These are phyloP conservation scores for Drusus annulatus DNA, from an alignment of 1,140 invertebrate species.

Conservation along the genomic window DNA sequence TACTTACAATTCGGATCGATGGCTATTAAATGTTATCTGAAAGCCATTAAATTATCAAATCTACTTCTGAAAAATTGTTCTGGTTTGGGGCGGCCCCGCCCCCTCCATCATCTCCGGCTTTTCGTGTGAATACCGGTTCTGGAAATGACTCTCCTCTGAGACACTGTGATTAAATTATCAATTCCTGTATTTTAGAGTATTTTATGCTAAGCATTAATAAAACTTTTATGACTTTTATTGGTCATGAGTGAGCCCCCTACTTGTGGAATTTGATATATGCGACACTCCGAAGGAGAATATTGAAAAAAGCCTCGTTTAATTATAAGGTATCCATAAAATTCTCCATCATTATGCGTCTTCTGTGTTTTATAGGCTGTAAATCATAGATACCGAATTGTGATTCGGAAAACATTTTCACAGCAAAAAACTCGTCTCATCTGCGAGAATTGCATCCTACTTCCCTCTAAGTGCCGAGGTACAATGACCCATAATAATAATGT, in stretches of 20 bases:
- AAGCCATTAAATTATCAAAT: slow-evolving; percentile 51
- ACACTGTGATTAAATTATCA: slow-evolving; percentile 42
- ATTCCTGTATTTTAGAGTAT: slow-evolving; percentile 40
- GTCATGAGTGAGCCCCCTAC: slow-evolving; percentile 9
- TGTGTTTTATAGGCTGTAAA: slow-evolving; percentile 26
- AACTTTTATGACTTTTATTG: slow-evolving; percentile 45
- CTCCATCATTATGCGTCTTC: slow-evolving; percentile 21
- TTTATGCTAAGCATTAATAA: slow-evolving; percentile 44
- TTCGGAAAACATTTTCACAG: no score
- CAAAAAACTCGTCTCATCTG: no score
- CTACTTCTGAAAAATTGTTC: slow-evolving; percentile 43
- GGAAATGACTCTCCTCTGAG: not conserved
- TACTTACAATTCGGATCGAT: slow-evolving; percentile 42
- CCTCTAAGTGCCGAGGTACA: no score
- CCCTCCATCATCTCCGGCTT: not conserved
- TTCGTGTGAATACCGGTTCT: slow-evolving; percentile 18
- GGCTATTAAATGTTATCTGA: slow-evolving; percentile 43
- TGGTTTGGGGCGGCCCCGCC: slow-evolving; percentile 15
- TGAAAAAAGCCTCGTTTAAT: slow-evolving; percentile 33
- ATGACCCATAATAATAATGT: no score
- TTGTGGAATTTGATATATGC: slow-evolving; percentile 43
- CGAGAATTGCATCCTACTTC: no score
- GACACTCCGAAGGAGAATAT: slow-evolving; percentile 10
- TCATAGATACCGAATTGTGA: not conserved
- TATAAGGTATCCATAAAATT: slow-evolving; percentile 31